Evolutionary conservation across 1,140 invertebrate species (phyloP), one percentile per base, ranked within the genome.

Genomic region (Drosophila ambigua): DNA sequence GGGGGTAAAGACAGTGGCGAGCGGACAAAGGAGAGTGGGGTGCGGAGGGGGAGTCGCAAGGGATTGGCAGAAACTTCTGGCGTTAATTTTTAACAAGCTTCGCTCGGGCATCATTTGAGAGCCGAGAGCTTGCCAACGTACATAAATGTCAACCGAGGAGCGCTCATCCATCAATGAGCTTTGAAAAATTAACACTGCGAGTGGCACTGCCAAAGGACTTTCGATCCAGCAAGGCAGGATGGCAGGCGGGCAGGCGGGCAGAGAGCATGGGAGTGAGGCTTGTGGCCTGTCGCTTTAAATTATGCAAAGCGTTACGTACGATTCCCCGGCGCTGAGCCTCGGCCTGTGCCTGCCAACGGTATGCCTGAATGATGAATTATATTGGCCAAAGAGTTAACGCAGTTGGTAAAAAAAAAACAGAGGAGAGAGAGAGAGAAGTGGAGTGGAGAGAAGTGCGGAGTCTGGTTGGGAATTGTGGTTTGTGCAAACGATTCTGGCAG

Each of bases 151-250:
- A 85, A 81, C 74, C 68, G 78, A 50, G 77, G 61, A 71, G 72
- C 53, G 71, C 82, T 85, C 82, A 85, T 85, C 82, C 82, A 85
- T 85, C 82, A 85, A 85, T 85, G 82, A 87, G 78, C 78, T 78
- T 80, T 85, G 82, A 85, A 85, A 85, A 85, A 85, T 85, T 87
- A 85, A 82, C 82, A 72, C 82, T 75, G 65, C 75, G 82, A 85
- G 82, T 87, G 82, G 78, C 82, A 87, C 69, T 85, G 45, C 74
- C 83, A 85, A 87, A 85, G 81, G 74, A 87, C 68, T 66, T 50
- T 63, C 31, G 53, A 41, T 28, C 4, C 63, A 43, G n/a, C 15
- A 20, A 11, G 55, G 7, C n/a, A 39, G 20, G 20, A 20, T 20
- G 20, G 16, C 16, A 1, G 16, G 1, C 16, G 16, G 16, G 16